Evolutionary conservation across 2,113 vertebrate genomes (phyloP).

Genomic region (Irena cyanogastra): DNA sequence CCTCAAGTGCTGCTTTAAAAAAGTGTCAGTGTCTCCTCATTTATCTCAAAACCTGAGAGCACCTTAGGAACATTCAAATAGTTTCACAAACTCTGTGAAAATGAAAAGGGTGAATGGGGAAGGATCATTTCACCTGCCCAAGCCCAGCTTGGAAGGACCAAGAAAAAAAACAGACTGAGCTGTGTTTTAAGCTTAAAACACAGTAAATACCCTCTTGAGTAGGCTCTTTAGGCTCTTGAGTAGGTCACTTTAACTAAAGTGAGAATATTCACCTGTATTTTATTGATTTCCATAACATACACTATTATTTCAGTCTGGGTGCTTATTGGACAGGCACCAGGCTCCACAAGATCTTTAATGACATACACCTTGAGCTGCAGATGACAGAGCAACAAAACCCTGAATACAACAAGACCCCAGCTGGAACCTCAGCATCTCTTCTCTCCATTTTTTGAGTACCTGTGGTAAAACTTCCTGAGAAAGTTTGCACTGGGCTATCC

Average conservation of each 20-base stretch:
- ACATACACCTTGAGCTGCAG: neutral
- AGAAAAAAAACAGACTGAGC: neutral
- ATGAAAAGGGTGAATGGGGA: neutral
- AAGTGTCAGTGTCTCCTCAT: neutral
- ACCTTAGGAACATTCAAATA: neutral
- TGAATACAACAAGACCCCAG: neutral
- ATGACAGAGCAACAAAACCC: neutral
- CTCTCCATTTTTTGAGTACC: neutral
- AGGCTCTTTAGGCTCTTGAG: no score
- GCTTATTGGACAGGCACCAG: neutral
- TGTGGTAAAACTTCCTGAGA: neutral
- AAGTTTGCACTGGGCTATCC: neutral
- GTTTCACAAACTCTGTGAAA: neutral
- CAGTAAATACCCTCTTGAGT: neutral
- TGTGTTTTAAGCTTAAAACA: neutral
- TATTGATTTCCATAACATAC: neutral
- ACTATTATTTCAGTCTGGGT: neutral
- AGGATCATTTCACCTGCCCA: neutral
- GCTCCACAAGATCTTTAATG: neutral
- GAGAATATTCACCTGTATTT: neutral
- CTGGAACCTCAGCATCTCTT: neutral
- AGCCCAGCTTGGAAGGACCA: neutral
- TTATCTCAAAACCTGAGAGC: neutral
- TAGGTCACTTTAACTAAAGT: neutral
- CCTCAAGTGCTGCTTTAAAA: neutral